Evolutionary conservation across 2,113 vertebrate genomes (phyloP).

Genomic region (Sorex fumeus): DNA sequence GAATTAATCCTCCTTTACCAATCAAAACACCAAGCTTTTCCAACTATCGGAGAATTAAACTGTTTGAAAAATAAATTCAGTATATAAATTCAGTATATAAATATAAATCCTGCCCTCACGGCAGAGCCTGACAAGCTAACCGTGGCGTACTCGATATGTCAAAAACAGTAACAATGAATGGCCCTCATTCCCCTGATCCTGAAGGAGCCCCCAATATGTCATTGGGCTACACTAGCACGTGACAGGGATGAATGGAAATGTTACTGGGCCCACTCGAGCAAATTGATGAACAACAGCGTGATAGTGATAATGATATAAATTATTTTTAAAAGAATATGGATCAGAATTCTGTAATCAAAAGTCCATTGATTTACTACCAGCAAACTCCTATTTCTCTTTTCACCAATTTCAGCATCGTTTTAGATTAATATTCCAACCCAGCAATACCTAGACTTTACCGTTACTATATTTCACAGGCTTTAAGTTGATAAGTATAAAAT

Average conservation of each 20-base stretch:
- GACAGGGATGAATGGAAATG: too few relatives aligned
- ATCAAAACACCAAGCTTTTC: neutral
- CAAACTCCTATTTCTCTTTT: neutral
- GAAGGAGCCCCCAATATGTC: too few relatives aligned
- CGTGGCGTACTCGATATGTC: too few relatives aligned
- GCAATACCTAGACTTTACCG: neutral
- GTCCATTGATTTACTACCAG: neutral
- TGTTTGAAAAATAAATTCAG: neutral
- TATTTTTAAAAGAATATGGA: neutral
- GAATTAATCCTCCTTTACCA: neutral
- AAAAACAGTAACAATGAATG: too few relatives aligned
- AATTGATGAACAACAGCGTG: too few relatives aligned
- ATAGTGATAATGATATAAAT: too few relatives aligned
- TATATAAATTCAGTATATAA: neutral
- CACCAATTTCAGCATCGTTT: neutral
- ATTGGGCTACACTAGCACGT: too few relatives aligned
- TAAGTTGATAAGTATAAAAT: conserved; percentile 14
- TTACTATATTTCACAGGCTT: neutral
- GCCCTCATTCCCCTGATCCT: too few relatives aligned
- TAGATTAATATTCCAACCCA: conserved; percentile 8
- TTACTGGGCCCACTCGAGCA: too few relatives aligned
- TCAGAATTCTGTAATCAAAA: neutral
- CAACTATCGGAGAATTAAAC: conserved; percentile 28
- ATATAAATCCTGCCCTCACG: too few relatives aligned
- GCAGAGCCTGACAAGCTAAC: too few relatives aligned